Percentiles rank a stretch among this genome's conserved stretches.
These are phyloP conservation scores for Caenorhabditis doughertyi DNA, from an alignment of 2,888 invertebrate genomes.

Conservation along the genomic window DNA sequence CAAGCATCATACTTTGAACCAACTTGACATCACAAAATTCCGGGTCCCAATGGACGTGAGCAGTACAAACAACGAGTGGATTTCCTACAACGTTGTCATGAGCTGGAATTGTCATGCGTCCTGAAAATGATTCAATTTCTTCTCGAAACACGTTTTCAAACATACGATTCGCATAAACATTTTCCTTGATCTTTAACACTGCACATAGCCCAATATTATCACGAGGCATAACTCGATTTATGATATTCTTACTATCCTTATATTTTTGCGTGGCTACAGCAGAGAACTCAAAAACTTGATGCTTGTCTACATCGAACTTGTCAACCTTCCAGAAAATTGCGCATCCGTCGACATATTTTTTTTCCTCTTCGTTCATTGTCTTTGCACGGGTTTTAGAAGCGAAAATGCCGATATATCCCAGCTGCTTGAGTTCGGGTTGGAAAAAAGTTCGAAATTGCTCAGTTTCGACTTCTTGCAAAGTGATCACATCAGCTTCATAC, in stretches of 20 bases:
- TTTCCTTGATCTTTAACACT: constrained; percentile 94
- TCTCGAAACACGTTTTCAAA: background rate
- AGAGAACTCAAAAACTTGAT: constrained; percentile 95
- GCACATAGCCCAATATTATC: constrained; percentile 99
- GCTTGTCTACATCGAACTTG: constrained; percentile 92
- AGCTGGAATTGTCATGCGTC: constrained; percentile 65
- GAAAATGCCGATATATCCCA: constrained; percentile 89
- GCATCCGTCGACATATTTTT: constrained; percentile 98
- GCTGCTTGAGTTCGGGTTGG: constrained; percentile 93
- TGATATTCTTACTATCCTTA: constrained; percentile 93
- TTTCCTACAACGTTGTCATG: constrained; percentile 87
- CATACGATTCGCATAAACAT: constrained; percentile 92
- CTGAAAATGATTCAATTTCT: constrained; percentile 4
- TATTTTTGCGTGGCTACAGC: constrained; percentile 98
- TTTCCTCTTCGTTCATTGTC: constrained; percentile 96
- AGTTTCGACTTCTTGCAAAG: constrained; percentile 96
- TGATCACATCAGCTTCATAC: constrained; percentile 97
- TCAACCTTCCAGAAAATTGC: constrained; percentile 92
- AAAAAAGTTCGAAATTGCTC: constrained; percentile 98
- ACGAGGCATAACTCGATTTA: constrained; percentile 86
- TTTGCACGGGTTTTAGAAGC: constrained; percentile 97
- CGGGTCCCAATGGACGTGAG: constrained; percentile 99
- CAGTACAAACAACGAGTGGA: constrained; percentile 96
- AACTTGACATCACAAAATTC: constrained; percentile 99
- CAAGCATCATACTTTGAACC: constrained; percentile 99